Conservation (phyloP, 2,113 vertebrate species). For the Anarhynchus alexandrinus region DNA sequence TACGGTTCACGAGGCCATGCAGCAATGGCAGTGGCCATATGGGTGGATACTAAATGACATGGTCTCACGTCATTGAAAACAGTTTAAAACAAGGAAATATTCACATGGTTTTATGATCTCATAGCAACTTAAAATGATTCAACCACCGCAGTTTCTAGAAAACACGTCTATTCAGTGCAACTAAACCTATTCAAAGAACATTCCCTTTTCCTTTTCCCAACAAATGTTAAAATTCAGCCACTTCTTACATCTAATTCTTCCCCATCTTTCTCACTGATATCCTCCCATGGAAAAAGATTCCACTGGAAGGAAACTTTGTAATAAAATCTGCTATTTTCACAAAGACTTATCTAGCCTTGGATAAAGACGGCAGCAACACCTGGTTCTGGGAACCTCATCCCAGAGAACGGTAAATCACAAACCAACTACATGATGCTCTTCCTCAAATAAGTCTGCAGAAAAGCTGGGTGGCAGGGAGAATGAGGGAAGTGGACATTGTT, state of each 20-base stretch:
- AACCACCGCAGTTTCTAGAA: neutral
- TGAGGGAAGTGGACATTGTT: neutral
- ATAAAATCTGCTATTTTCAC: neutral
- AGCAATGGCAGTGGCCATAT: neutral
- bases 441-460: neutral
- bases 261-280: neutral
- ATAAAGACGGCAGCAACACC: neutral
- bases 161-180: neutral
- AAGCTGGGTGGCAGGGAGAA: neutral
- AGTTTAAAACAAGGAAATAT: neutral
- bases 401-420: neutral
- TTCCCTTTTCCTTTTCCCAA: neutral
- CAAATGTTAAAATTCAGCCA: neutral
- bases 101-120: neutral
- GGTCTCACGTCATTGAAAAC: neutral
- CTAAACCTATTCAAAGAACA: neutral
- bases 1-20: accelerated
- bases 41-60: neutral
- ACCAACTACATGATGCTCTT: neutral
- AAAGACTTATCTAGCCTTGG: neutral
- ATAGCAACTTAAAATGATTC: neutral
- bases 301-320: neutral
- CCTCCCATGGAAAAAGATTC: neutral
- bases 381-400: neutral
- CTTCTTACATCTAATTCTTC: neutral